Evolutionary conservation across 2,797 vertebrate species (phyloP).

Genomic region (Antrozous pallidus): DNA sequence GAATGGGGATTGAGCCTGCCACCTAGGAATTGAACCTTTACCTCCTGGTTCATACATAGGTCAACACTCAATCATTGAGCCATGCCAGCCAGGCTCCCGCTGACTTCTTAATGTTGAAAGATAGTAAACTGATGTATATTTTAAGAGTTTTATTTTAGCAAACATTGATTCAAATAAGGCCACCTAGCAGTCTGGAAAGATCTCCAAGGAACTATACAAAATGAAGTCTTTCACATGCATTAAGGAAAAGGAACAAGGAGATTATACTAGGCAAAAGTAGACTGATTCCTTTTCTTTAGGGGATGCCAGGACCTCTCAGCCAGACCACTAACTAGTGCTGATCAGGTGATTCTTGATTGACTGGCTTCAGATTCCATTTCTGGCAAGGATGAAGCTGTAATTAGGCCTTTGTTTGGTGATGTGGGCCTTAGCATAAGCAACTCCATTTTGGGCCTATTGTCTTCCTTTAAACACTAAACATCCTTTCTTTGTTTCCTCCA

Average conservation of each 20-base stretch:
- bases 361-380: not conserved
- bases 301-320: not conserved
- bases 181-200: not conserved
- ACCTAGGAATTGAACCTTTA: no score
- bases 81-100: no score
- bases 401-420: not conserved
- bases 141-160: not conserved
- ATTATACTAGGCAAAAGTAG: not conserved
- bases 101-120: not conserved
- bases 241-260: not conserved
- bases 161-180: not conserved
- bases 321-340: not conserved
- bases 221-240: not conserved
- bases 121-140: not conserved
- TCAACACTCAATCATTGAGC: no score
- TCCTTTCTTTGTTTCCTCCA: not conserved
- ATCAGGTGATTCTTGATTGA: not conserved
- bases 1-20: no score
- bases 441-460: not conserved
- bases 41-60: no score
- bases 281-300: not conserved
- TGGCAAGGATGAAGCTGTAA: not conserved
- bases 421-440: not conserved
- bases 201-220: not conserved
- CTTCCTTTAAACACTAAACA: not conserved